These are phyloP conservation scores for Menidia beryllina DNA, from an alignment of 2,113 vertebrate genomes.

Conservation along the genomic window DNA sequence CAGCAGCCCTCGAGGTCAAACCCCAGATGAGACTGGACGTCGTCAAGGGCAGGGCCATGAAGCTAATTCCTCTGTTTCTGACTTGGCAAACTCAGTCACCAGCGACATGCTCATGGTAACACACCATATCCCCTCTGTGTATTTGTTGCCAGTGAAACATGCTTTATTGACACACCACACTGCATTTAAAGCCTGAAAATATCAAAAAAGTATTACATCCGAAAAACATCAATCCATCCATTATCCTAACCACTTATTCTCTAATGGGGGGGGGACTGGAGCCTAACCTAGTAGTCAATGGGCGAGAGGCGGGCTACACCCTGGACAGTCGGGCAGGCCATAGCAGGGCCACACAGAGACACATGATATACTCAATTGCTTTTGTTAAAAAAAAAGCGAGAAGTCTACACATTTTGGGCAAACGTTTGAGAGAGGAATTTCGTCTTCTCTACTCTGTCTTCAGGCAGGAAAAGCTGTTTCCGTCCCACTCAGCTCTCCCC, in stretches of 20 bases:
- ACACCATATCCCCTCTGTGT: slow-evolving; percentile 4
- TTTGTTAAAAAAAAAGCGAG: slow-evolving; percentile 8
- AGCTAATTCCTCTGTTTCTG: slow-evolving; percentile 91
- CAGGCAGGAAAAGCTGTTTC: slow-evolving; percentile 33
- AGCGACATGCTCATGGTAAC: slow-evolving; percentile 98
- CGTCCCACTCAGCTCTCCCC: slow-evolving; percentile 48
- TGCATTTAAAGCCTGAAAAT: neutral
- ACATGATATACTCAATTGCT: slow-evolving; percentile 16
- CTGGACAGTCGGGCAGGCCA: no score
- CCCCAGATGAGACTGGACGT: slow-evolving; percentile 84
- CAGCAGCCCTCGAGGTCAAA: slow-evolving; percentile 87
- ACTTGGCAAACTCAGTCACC: slow-evolving; percentile 97
- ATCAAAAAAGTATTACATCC: no score
- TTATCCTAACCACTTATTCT: no score
- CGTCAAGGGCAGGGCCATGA: slow-evolving; percentile 83
- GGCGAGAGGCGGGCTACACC: no score
- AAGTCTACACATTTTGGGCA: slow-evolving; percentile 28
- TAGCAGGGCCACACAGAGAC: no score
- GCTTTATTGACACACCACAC: slow-evolving; percentile 9
- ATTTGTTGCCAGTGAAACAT: neutral
- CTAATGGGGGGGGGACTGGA: no score
- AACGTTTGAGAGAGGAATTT: slow-evolving; percentile 38
- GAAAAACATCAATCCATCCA: no score
- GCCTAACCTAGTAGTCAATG: no score
- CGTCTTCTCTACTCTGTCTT: slow-evolving; percentile 46